Evolutionary conservation across 2,888 invertebrate species (phyloP).

Genomic region (Drosophila meridionalis): DNA sequence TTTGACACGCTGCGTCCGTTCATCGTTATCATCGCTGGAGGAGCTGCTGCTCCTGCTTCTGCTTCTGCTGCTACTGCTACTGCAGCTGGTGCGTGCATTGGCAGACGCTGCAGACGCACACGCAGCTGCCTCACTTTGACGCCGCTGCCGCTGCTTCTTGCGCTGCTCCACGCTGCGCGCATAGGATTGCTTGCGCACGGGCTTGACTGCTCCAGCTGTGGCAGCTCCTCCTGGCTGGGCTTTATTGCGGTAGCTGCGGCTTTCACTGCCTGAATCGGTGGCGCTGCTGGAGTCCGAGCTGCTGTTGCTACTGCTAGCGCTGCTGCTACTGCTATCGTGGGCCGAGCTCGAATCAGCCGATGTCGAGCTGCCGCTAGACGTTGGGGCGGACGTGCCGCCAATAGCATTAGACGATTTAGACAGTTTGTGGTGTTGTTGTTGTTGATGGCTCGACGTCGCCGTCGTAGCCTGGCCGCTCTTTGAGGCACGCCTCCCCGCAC

Average conservation of each 20-base stretch:
- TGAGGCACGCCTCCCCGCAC: conserved; percentile 75
- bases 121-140: conserved; percentile 60
- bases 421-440: conserved; percentile 32
- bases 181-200: conserved; percentile 72
- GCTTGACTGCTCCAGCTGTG: conserved; percentile 47
- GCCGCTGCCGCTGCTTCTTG: conserved; percentile 74
- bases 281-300: conserved; percentile 38
- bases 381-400: conserved; percentile 72
- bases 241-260: conserved; percentile 27
- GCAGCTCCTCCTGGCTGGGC: neutral
- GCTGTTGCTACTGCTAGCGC: conserved; percentile 62
- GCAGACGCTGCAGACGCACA: conserved; percentile 62
- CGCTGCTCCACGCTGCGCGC: conserved; percentile 79
- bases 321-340: conserved; percentile 67
- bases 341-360: conserved; percentile 81
- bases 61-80: conserved; percentile 12
- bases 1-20: conserved; percentile 41
- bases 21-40: conserved; percentile 53
- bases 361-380: conserved; percentile 81
- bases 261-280: conserved; percentile 36
- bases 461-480: conserved; percentile 63
- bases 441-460: conserved; percentile 62
- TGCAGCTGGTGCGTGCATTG: conserved; percentile 55
- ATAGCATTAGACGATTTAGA: conserved; percentile 39
- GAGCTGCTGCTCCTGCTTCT: conserved; percentile 48